Percentiles rank a stretch among this genome's conserved stretches.
Conservation (phyloP, 2,113 vertebrate genomes). For the Nerophis lumbriciformis region DNA sequence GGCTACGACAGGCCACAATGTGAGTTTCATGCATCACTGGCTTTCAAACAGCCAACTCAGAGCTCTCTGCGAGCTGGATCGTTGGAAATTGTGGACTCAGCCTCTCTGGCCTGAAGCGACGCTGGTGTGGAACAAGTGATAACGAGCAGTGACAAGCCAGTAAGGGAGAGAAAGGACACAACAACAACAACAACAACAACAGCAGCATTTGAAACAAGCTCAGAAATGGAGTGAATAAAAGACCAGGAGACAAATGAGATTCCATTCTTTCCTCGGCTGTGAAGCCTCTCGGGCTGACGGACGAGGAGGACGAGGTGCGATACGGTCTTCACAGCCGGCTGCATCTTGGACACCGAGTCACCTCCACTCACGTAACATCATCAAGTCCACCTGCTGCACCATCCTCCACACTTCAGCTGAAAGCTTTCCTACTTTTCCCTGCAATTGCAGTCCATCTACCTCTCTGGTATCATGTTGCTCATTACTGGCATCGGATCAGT, state of each 20-base stretch:
- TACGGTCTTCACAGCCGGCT: slow-evolving; percentile 34
- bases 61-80: slow-evolving; percentile 38
- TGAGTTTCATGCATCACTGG: slow-evolving; percentile 56
- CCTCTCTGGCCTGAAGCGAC: slow-evolving; percentile 41
- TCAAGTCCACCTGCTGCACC: slow-evolving; percentile 40
- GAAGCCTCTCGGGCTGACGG: background rate
- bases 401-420: slow-evolving; percentile 19
- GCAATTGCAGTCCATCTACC: background rate
- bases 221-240: slow-evolving; percentile 3
- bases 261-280: slow-evolving; percentile 27
- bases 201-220: slow-evolving; percentile 5
- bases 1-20: slow-evolving; percentile 56
- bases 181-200: slow-evolving; percentile 7
- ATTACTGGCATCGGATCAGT: background rate
- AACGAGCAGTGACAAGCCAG: slow-evolving; percentile 22
- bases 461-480: background rate
- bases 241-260: slow-evolving; percentile 23
- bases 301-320: slow-evolving; percentile 16
- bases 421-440: slow-evolving; percentile 2
- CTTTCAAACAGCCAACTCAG: slow-evolving; percentile 50
- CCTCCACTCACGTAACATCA: slow-evolving; percentile 41
- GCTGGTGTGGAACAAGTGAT: slow-evolving; percentile 1
- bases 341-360: slow-evolving; percentile 35
- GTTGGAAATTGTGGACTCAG: slow-evolving; percentile 63
- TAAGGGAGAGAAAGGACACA: slow-evolving; percentile 14